Base-by-base conservation (phyloP, 2,888 invertebrate genomes). In the Silvanus unidentatus region DNA sequence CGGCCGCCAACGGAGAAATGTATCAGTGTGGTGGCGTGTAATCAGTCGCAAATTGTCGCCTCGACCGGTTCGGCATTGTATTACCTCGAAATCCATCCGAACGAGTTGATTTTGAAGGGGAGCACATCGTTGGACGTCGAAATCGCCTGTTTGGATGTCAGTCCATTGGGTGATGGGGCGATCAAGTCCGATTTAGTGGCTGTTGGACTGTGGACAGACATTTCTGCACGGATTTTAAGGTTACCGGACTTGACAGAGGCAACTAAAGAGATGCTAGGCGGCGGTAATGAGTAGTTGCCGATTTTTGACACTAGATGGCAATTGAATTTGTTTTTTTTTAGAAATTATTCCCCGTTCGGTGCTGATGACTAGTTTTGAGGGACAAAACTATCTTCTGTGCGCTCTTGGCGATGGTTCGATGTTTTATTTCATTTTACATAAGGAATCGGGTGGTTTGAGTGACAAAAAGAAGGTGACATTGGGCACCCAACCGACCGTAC, bases 401-500 rank as follows among this genome's bases (percentile, higher is more conserved):
- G 98, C 98, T 0, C 77, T 99, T 16, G 99, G 98, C 4, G 99
- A 99, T 72, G 99, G 99, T 1, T 93, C 95, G 12, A 88, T 99
- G 81, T 94, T 90, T 73, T 99, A 99, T 73, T 99, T 96, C 70
- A 84, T 83, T 0, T 74, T 98, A 47, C 86, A 92, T 65, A 82
- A 79, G 52, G 73, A 77, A 9, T 81, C 79, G 40, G 94, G 95
- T 1, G 73, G 74, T 15, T 74, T 98, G 16, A 77, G 81, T 2
- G 95, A 97, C 60, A 88, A 88, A 66, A 98, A 98, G 73, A 92
- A 93, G 67, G 95, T 98, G 12, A 96, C 95, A 0, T 75, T 99
- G 2, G 99, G 99, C 40, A 99, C 98, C 0, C 97, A 98, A 67
- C 98, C 98, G 10, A 97, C 96, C 0, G 90, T 91, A 10, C 75